Conservation (phyloP, 2,888 invertebrate species). For the Cheilosia variabilis region DNA sequence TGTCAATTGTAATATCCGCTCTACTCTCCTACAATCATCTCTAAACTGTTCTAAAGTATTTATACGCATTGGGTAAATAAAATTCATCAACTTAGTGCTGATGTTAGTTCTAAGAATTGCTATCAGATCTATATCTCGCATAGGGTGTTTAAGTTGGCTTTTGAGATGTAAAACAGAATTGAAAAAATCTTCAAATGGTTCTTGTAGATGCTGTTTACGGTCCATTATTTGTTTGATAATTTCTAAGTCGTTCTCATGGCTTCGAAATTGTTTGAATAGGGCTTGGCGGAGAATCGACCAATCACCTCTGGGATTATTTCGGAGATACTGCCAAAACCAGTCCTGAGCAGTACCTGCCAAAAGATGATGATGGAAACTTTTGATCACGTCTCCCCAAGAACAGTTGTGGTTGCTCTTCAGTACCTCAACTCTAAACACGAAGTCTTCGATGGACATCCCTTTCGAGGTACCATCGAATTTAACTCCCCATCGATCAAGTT, state of each 20-base stretch:
- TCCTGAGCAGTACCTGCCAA: slow-evolving; percentile 42
- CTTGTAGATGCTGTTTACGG: slow-evolving; percentile 36
- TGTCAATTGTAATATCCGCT: slow-evolving; percentile 11
- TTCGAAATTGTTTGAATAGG: slow-evolving; percentile 28
- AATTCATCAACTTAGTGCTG: not conserved
- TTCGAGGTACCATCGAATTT: slow-evolving; percentile 21
- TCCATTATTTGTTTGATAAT: slow-evolving; percentile 51
- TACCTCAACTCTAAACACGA: slow-evolving; percentile 49
- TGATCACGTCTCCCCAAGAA: slow-evolving; percentile 40
- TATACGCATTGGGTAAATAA: slow-evolving; percentile 4
- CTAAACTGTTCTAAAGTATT: not conserved
- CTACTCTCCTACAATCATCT: not conserved
- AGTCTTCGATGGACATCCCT: slow-evolving; percentile 47
- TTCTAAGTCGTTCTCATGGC: slow-evolving; percentile 43
- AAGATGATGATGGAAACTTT: slow-evolving; percentile 45
- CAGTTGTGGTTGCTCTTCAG: slow-evolving; percentile 28
- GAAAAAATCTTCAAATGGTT: slow-evolving; percentile 59
- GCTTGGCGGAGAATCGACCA: slow-evolving; percentile 27
- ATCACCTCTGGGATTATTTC: slow-evolving; percentile 16
- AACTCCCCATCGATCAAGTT: slow-evolving; percentile 12
- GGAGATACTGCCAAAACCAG: slow-evolving; percentile 55
- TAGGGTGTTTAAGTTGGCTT: slow-evolving; percentile 20
- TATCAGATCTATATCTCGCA: slow-evolving; percentile 34
- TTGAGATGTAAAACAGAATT: slow-evolving; percentile 10
- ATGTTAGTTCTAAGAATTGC: slow-evolving; percentile 37